A percentile compares a stretch with the other conserved stretches of the same genome.
Conservation (phyloP, 1,140 invertebrate genomes). For the Penaeus vannamei region DNA sequence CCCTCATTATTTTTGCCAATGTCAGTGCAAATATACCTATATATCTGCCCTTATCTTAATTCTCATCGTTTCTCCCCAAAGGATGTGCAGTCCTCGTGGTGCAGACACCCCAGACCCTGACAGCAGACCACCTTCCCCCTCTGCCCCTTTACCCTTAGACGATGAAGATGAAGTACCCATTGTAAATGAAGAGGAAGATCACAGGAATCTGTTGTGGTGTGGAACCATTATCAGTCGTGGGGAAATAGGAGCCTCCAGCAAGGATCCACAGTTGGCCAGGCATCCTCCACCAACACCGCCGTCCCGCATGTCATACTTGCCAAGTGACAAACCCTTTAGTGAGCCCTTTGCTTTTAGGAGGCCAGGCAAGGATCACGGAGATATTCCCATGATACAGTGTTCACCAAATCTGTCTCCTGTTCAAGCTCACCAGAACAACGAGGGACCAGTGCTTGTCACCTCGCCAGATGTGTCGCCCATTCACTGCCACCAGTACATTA, state of each 20-base stretch:
- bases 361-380: too few species aligned
- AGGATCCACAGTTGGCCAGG: neutral
- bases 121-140: slow-evolving; percentile 30
- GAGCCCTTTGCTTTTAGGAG: neutral
- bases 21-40: neutral
- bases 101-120: neutral
- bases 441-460: neutral
- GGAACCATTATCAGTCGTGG: neutral
- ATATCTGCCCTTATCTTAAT: neutral
- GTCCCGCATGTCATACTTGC: neutral
- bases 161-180: slow-evolving; percentile 24
- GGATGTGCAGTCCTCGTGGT: slow-evolving; percentile 40
- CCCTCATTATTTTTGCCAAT: neutral
- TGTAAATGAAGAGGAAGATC: slow-evolving; percentile 1
- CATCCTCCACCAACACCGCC: neutral
- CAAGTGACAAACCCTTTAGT: neutral
- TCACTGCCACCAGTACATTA: neutral
- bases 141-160: slow-evolving; percentile 26
- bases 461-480: slow-evolving; percentile 49
- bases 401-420: slow-evolving; percentile 33
- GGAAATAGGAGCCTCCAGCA: neutral
- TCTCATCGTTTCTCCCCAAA: neutral
- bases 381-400: too few species aligned
- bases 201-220: slow-evolving; percentile 30
- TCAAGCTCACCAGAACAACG: slow-evolving; percentile 7